A percentile compares a stretch with the other conserved stretches of the same genome.
Conservation (phyloP, 2,888 invertebrate species). For the Cacoxenus indagator region DNA sequence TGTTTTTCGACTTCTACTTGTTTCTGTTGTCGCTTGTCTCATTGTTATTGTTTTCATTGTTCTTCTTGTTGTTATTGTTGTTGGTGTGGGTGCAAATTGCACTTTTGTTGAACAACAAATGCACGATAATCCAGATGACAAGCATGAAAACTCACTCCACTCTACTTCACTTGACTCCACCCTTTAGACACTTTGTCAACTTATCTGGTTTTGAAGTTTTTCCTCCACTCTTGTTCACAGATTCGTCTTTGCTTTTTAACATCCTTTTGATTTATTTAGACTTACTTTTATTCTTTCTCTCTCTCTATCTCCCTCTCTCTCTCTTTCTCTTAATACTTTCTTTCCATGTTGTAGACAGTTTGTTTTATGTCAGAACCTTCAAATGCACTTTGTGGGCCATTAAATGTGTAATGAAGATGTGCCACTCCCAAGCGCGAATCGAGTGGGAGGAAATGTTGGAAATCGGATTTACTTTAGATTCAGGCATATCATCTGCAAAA, state of each 20-base stretch:
- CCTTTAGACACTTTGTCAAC: conserved; percentile 2
- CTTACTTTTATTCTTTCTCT: conserved; percentile 29
- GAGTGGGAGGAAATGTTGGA: no score
- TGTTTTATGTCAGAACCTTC: conserved; percentile 37
- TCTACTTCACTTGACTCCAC: no score
- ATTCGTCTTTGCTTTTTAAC: conserved; percentile 4
- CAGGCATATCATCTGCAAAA: no score
- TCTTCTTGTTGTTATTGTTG: conserved; percentile 2
- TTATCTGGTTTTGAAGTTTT: neutral
- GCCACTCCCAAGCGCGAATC: conserved; percentile 24
- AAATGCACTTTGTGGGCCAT: neutral
- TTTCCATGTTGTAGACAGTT: conserved; percentile 54
- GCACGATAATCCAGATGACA: conserved; percentile 5
- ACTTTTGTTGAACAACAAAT: conserved; percentile 58
- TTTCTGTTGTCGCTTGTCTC: conserved; percentile 7
- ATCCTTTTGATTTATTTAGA: conserved; percentile 9
- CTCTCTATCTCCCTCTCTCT: conserved; percentile 9
- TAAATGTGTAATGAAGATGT: conserved; percentile 31
- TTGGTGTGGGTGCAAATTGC: conserved; percentile 62
- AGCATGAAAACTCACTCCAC: conserved; percentile 12
- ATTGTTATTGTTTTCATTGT: conserved; percentile 17
- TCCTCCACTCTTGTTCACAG: neutral
- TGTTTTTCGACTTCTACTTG: no score
- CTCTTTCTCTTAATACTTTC: neutral
- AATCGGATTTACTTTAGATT: no score